Conservation (phyloP, 1,140 invertebrate species). For the Leucophenga varia region DNA sequence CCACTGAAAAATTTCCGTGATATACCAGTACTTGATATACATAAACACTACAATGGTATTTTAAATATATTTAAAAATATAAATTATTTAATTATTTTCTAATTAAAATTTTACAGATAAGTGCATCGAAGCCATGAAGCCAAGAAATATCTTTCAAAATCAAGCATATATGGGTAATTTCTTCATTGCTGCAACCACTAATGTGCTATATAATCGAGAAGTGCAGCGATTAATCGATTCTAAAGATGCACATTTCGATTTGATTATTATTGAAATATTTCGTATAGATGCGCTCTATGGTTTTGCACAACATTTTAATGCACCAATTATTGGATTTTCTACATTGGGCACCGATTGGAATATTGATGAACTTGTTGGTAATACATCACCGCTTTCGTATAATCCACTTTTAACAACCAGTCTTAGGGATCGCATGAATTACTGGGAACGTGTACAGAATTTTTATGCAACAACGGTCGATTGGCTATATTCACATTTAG, state of each 20-base stretch:
- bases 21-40: neutral
- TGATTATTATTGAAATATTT: conserved; percentile 41
- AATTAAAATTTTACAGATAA: conserved; percentile 13
- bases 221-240: conserved; percentile 31
- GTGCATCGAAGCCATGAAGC: too few species aligned
- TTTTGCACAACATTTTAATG: conserved; percentile 43
- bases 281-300: conserved; percentile 30
- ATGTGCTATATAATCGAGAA: conserved; percentile 33
- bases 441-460: conserved; percentile 56
- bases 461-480: conserved; percentile 18
- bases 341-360: conserved; percentile 33
- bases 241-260: conserved; percentile 39
- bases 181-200: conserved; percentile 41
- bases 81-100: neutral
- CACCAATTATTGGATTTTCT: conserved; percentile 35
- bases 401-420: conserved; percentile 41
- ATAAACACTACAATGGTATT: conserved; percentile 3
- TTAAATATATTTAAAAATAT: neutral
- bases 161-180: too few species aligned
- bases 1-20: neutral
- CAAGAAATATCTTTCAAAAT: too few species aligned
- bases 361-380: conserved; percentile 34
- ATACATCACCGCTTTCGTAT: conserved; percentile 45
- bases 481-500: conserved; percentile 6
- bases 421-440: conserved; percentile 52